Base-by-base conservation (phyloP, 2,888 invertebrate genomes). In the Lottia gigantea region DNA sequence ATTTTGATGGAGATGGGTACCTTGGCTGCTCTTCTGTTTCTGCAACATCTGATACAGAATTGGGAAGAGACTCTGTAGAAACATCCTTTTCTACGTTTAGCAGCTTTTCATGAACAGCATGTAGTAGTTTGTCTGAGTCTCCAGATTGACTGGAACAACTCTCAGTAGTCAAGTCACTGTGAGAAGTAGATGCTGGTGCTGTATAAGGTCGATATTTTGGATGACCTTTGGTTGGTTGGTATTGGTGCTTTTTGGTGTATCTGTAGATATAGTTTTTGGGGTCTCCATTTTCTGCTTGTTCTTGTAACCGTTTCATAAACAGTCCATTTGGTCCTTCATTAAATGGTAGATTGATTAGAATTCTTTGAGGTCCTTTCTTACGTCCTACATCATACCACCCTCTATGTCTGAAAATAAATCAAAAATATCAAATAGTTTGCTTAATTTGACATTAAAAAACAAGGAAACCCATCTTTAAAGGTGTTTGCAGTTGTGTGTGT, bases 351-450 rank as follows among this genome's bases (percentile, higher is more conserved):
- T 80, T 75, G 16, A 79, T 76, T 11, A 83, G 71, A 63, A 85
- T 77, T 66, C 73, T 77, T 71, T 85, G 84, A 8, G 74, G 49
- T 8, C 84, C 83, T 67, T 73, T 75, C 64, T 77, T 76, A 12
- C 76, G 77, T 55, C 77, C 77, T 7, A 77, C 77, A 14, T 73
- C 76, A 71, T 78, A 77, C 84, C 83, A 85, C 14, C 83, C 84
- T 40, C 84, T 76, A 66, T 77, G 82, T 72, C 85, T 85, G 75
- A 4, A 71, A 76, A 61, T 23, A 62, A 6, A 40, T 40, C 1
- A 40, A 40, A n/a, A 40, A 40, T 40, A 6, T 31, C 31, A 31
- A 6, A 31, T 4, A 4, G 31, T 31, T 31, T 31, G 2, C 31
- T 4, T 2, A 31, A 31, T 31, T n/a, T n/a, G n/a, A n/a, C 31